These are phyloP conservation scores for Nemotelus pantherinus DNA, from an alignment of 2,888 invertebrate genomes.

Conservation along the genomic window DNA sequence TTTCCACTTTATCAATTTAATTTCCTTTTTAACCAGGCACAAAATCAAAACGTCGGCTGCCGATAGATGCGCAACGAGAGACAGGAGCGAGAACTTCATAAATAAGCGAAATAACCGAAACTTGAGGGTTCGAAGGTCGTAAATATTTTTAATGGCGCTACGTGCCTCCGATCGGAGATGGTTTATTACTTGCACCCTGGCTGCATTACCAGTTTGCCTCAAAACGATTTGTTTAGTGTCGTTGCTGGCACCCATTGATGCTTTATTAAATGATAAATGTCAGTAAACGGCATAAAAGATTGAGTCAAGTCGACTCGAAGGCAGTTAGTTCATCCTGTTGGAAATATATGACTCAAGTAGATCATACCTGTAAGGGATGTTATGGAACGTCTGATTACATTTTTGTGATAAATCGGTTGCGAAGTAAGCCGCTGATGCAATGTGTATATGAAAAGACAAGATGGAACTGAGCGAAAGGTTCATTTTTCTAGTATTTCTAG, in stretches of 20 bases:
- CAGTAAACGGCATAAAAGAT: slow-evolving; percentile 36
- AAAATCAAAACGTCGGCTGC: slow-evolving; percentile 41
- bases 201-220: slow-evolving; percentile 50
- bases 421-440: too few relatives aligned
- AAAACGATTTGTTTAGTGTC: slow-evolving; percentile 42
- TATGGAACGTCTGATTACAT: too few relatives aligned
- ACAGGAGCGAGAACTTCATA: slow-evolving; percentile 38
- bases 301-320: slow-evolving; percentile 18
- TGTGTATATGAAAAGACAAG: too few relatives aligned
- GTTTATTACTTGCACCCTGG: slow-evolving; percentile 52
- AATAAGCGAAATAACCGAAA: slow-evolving; percentile 15
- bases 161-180: slow-evolving; percentile 54
- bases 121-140: slow-evolving; percentile 47
- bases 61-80: slow-evolving; percentile 23
- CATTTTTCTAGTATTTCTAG: too few relatives aligned
- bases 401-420: too few relatives aligned
- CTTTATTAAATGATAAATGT: slow-evolving; percentile 42
- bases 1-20: slow-evolving; percentile 43
- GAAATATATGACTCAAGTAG: slow-evolving; percentile 4
- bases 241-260: slow-evolving; percentile 35
- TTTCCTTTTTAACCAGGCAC: slow-evolving; percentile 44
- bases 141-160: slow-evolving; percentile 54
- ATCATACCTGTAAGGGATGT: too few relatives aligned
- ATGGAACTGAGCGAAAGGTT: too few relatives aligned
- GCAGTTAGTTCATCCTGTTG: slow-evolving; percentile 24